Base-by-base conservation (phyloP, 2,797 vertebrate species). In the Danio tinwini region DNA sequence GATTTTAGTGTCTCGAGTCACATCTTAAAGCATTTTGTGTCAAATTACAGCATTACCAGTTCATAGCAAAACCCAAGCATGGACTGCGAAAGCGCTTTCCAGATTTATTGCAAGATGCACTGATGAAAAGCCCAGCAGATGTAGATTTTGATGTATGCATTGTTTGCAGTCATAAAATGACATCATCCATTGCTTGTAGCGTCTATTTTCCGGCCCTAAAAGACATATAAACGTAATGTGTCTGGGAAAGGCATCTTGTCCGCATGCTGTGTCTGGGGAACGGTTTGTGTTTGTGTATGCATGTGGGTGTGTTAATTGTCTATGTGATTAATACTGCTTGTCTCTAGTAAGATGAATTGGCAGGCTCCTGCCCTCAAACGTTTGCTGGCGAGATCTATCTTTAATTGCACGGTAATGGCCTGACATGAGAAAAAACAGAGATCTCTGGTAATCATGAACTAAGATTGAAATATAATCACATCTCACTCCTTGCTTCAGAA, bases 391-490 rank as follows among this genome's bases (percentile, higher is more conserved):
- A 81, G 84, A 89, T 85, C 85, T 85, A 85, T 75, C 86, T 90
- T 90, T 91, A 90, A 92, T 93, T 88, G 83, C 88, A 85, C 9
- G n/a, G 84, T 85, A 92, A 91, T 81, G 78, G 83, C 83, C 85
- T 73, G 44, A 88, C 86, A 86, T 90, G 45, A 80, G 84, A 78
- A 67, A 83, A 89, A 88, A 79, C 61, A 63, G 81, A 53, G 29
- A 73, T 67, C 76, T 82, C 64, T 70, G 52, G 71, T 84, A 88
- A 89, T 84, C 75, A 83, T 64, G 74, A 79, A 81, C 19, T 65
- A 74, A 37, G 59, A 17, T 83, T 72, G 70, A 81, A 76, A 74
- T 39, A 71, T 76, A 83, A 68, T 82, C 77, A 80, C 19, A 67
- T 75, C 72, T 80, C 70, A 17, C 68, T 14, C 55, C 63, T 63